phyloP scores from a whole-genome alignment of 2,888 invertebrate species.

The Nysson spinosus region DNA sequence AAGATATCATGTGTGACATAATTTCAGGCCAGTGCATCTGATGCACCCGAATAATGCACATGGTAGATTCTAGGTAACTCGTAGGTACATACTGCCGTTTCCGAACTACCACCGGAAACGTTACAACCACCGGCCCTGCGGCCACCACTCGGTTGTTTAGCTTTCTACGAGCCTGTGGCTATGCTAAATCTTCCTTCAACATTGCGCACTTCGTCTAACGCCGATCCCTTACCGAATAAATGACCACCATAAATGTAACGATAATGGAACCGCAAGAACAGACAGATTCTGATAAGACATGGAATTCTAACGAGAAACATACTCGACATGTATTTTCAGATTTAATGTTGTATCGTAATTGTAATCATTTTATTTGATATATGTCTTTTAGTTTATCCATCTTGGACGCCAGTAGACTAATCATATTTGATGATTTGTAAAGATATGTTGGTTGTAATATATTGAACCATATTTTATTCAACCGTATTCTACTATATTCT shows the following conservation, averaged over 20 bases:
- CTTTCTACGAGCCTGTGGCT: not conserved
- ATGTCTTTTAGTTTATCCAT: too few species aligned
- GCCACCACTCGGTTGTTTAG: conserved; percentile 4
- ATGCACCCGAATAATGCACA: conserved; percentile 5
- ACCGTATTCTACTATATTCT: too few species aligned
- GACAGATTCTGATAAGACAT: too few species aligned
- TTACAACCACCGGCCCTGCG: conserved; percentile 15
- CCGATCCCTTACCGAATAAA: conserved; percentile 1
- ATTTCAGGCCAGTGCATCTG: conserved; percentile 11
- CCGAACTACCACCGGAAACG: conserved; percentile 15
- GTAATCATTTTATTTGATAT: too few species aligned
- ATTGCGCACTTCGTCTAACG: not conserved
- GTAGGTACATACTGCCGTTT: conserved; percentile 14
- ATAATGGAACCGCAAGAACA: not conserved
- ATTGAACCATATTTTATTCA: too few species aligned
- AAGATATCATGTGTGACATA: conserved; percentile 12
- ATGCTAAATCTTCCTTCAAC: conserved; percentile 12
- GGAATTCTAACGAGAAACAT: too few species aligned
- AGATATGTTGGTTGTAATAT: too few species aligned
- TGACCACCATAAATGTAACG: conserved; percentile 3
- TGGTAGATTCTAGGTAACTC: conserved; percentile 18
- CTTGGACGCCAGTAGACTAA: too few species aligned
- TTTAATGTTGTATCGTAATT: too few species aligned
- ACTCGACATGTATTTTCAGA: too few species aligned
- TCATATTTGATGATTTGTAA: too few species aligned